These are phyloP conservation scores for Caerostris darwini DNA, from an alignment of 1,140 invertebrate genomes.

Conservation along the genomic window DNA sequence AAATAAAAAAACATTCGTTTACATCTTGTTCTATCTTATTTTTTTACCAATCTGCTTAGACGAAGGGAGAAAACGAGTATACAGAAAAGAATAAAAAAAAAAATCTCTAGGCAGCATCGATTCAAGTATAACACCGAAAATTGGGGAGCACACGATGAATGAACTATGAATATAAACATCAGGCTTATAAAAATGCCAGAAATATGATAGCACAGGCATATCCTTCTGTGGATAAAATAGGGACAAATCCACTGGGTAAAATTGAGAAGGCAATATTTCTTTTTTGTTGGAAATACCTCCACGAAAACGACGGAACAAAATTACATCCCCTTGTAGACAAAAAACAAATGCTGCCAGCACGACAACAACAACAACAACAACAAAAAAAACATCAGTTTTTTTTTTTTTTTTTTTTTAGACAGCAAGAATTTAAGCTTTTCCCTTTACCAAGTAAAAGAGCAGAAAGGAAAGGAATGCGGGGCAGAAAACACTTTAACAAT, in stretches of 20 bases:
- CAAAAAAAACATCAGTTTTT: background rate
- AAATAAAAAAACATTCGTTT: background rate
- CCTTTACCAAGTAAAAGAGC: background rate
- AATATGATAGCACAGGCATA: background rate
- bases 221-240: background rate
- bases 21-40: background rate
- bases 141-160: background rate
- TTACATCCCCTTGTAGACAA: constrained; percentile 39
- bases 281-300: background rate
- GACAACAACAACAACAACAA: background rate
- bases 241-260: background rate
- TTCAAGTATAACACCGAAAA: too few species aligned
- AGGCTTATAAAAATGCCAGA: background rate
- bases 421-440: background rate
- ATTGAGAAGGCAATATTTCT: background rate
- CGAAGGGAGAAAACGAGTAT: background rate
- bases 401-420: background rate
- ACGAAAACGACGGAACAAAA: background rate
- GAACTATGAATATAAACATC: constrained; percentile 18
- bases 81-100: background rate
- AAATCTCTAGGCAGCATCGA: too few species aligned
- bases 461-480: background rate
- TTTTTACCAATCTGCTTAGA: background rate
- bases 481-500: constrained; percentile 60
- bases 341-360: constrained; percentile 29